A percentile compares a stretch with the other conserved stretches of the same genome.
Conservation (phyloP, 2,113 vertebrate species). For the Terrapene triunguis region DNA sequence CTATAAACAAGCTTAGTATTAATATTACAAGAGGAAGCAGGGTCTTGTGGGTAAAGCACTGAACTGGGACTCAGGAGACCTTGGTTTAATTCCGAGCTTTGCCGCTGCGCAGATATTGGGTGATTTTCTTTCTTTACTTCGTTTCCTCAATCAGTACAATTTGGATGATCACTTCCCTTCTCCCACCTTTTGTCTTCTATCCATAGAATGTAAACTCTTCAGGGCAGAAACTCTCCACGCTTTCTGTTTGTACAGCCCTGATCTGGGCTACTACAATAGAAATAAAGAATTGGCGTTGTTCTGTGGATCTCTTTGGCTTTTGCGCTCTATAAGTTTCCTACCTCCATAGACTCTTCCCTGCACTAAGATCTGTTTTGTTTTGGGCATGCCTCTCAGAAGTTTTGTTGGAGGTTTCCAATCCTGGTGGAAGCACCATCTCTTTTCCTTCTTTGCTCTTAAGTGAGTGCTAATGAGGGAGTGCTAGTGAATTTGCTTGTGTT, state of each 20-base stretch:
- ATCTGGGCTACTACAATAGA: neutral
- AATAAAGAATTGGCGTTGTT: neutral
- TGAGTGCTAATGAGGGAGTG: neutral
- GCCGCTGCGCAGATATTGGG: neutral
- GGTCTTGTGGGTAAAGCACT: neutral
- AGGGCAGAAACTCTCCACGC: neutral
- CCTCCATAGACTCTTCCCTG: neutral
- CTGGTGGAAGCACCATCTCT: too few species aligned
- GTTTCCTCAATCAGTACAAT: constrained; percentile 9
- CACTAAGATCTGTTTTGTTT: neutral
- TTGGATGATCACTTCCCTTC: neutral
- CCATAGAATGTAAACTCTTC: neutral
- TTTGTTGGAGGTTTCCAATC: neutral
- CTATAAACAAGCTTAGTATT: neutral
- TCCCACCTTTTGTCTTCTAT: too few species aligned
- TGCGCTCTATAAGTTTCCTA: neutral
- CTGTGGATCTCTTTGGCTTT: neutral
- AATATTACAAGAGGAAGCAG: neutral
- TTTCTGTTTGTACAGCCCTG: neutral
- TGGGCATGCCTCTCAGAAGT: neutral
- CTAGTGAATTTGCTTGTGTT: neutral
- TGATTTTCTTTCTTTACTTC: neutral
- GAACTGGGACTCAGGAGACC: neutral
- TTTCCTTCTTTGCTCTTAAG: neutral
- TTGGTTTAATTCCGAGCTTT: neutral